phyloP scores from a whole-genome alignment of 1,140 invertebrate species.

The Heliconius himera region DNA sequence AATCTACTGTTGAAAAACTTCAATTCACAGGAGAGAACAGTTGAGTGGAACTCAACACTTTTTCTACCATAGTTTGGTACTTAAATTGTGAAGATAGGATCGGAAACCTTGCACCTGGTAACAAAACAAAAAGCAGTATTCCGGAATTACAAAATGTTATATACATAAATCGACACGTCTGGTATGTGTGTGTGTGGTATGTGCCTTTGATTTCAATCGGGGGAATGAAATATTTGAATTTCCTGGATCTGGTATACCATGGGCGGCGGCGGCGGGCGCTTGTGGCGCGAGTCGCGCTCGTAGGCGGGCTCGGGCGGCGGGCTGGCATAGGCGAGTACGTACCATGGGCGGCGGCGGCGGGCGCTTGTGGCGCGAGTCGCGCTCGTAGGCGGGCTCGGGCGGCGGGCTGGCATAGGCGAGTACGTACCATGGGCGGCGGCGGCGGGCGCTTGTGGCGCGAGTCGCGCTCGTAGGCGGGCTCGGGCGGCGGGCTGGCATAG shows the following conservation, averaged over 20 bases:
- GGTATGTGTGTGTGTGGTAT: too few species aligned
- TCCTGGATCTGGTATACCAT: slow-evolving; percentile 41
- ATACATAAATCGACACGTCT: fast-evolving
- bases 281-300: slow-evolving; percentile 66
- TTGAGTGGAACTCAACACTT: too few species aligned
- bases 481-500: slow-evolving; percentile 55
- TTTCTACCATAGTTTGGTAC: too few species aligned
- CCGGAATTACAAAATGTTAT: too few species aligned
- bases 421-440: slow-evolving; percentile 58
- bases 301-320: slow-evolving; percentile 69
- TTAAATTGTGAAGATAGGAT: too few species aligned
- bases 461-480: slow-evolving; percentile 71
- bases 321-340: slow-evolving; percentile 32
- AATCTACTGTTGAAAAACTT: too few species aligned
- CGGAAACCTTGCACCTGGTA: too few species aligned
- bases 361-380: slow-evolving; percentile 64
- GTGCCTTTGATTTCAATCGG: too few species aligned
- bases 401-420: slow-evolving; percentile 48
- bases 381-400: slow-evolving; percentile 70
- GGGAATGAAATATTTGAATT: too few species aligned
- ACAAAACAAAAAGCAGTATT: too few species aligned
- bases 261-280: slow-evolving; percentile 61
- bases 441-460: slow-evolving; percentile 62
- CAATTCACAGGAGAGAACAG: too few species aligned
- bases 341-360: slow-evolving; percentile 63